Evolutionary conservation across 2,797 vertebrate genomes (phyloP).

Genomic region (Clarias platycephalus): DNA sequence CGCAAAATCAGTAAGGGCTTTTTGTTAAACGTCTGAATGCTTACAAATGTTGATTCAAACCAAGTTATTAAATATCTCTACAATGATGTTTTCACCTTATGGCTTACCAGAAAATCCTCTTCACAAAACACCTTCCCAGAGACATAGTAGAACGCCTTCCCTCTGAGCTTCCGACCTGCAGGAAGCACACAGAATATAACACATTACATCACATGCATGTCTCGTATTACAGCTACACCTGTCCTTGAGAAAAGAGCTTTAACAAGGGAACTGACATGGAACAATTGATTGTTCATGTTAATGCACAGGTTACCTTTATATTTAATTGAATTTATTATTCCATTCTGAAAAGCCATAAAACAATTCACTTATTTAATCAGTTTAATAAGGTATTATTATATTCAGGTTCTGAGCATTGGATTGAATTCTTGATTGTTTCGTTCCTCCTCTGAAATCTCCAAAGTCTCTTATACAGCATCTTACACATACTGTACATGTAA

Average conservation of each 20-base stretch:
- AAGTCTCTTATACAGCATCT: neutral
- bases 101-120: constrained; percentile 95
- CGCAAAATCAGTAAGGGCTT: neutral
- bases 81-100: neutral
- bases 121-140: constrained; percentile 96
- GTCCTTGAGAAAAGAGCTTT: neutral
- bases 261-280: neutral
- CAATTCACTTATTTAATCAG: neutral
- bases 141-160: constrained; percentile 98
- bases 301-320: neutral
- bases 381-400: neutral
- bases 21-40: neutral
- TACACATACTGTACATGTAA: too few relatives aligned
- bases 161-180: constrained; percentile 88
- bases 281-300: neutral
- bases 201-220: neutral
- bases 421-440: neutral
- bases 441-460: neutral
- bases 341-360: too few relatives aligned
- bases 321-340: neutral
- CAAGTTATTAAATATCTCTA: neutral
- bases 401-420: neutral
- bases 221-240: constrained; percentile 7
- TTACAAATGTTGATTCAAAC: neutral
- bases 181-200: constrained; percentile 25